phyloP scores from a whole-genome alignment of 2,888 invertebrate species.

The Spatulosminthurus flaviceps region DNA sequence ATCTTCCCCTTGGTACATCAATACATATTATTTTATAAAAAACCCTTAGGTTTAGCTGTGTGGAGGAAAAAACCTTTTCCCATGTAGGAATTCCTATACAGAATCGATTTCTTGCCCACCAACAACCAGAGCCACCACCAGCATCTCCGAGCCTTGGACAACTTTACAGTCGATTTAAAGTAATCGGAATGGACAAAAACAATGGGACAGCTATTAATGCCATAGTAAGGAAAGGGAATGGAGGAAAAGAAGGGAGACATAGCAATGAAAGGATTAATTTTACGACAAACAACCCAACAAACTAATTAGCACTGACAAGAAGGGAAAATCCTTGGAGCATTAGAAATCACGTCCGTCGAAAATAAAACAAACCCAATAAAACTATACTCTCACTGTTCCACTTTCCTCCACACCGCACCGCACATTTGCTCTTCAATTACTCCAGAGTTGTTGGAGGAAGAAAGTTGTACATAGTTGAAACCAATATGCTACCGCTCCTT shows the following conservation, averaged over 20 bases:
- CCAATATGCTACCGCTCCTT: background rate
- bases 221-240: background rate
- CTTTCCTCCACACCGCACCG: too few relatives aligned
- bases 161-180: constrained; percentile 6
- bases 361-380: background rate
- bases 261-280: constrained; percentile 19
- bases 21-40: too few relatives aligned
- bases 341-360: constrained; percentile 5
- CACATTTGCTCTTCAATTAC: too few relatives aligned
- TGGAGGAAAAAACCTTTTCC: background rate
- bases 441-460: too few relatives aligned
- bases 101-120: constrained; percentile 12
- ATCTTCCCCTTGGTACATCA: too few relatives aligned
- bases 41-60: too few relatives aligned
- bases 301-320: constrained; percentile 25
- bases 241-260: background rate
- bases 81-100: background rate
- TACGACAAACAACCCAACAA: constrained; percentile 25
- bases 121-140: background rate
- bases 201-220: background rate
- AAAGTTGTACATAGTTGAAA: background rate
- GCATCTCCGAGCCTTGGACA: too few relatives aligned
- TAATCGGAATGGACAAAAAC: background rate
- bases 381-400: background rate
- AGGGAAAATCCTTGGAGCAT: background rate